phyloP scores from a whole-genome alignment of 2,797 vertebrate species.

The Cossypha niveicapilla region DNA sequence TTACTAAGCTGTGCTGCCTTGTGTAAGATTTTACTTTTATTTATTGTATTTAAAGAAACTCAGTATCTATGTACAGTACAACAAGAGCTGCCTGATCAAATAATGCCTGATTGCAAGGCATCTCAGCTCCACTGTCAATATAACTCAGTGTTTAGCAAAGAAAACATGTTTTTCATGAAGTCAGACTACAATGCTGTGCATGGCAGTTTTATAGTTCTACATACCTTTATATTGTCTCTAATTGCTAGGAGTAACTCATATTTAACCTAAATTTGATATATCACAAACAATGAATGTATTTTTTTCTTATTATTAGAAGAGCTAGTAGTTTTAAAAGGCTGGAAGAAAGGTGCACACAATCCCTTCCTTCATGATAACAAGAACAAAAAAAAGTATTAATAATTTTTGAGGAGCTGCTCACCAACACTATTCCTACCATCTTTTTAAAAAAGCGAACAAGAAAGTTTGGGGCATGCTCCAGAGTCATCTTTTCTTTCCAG shows the following conservation, averaged over 20 bases:
- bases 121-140: neutral
- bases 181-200: neutral
- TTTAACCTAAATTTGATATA: slow-evolving; percentile 37
- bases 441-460: neutral
- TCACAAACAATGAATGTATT: neutral
- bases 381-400: neutral
- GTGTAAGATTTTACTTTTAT: slow-evolving; percentile 77
- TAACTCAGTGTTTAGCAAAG: neutral
- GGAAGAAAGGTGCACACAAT: slow-evolving; percentile 6
- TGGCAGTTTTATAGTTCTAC: neutral
- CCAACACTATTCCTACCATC: neutral
- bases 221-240: slow-evolving; percentile 45
- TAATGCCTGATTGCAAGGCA: slow-evolving; percentile 10
- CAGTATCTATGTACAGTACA: slow-evolving; percentile 53
- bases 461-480: neutral
- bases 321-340: slow-evolving; percentile 48
- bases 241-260: slow-evolving; percentile 30
- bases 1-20: slow-evolving; percentile 73
- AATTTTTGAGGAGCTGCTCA: neutral
- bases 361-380: neutral
- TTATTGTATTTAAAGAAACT: slow-evolving; percentile 74
- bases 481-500: slow-evolving; percentile 23
- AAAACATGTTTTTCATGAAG: neutral
- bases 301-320: slow-evolving; percentile 22
- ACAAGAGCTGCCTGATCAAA: slow-evolving; percentile 41